phyloP scores from a whole-genome alignment of 1,140 invertebrate genomes.

The Aphelenchoides besseyi region DNA sequence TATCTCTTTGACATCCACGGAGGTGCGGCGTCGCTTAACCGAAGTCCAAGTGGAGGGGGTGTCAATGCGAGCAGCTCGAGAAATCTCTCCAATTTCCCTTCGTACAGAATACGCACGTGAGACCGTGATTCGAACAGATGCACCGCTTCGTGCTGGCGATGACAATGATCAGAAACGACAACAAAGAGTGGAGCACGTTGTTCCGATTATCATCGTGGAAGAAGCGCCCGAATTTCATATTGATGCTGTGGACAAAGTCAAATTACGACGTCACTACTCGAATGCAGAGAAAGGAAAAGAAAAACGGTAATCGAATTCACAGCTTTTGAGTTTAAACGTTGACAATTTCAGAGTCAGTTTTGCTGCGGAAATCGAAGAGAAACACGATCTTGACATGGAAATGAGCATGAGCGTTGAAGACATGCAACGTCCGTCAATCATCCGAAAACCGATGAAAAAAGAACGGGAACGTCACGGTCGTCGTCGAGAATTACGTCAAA shows the following conservation, averaged over 20 bases:
- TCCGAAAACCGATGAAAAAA: constrained; percentile 62
- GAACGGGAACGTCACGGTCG: constrained; percentile 49
- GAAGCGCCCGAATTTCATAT: constrained; percentile 21
- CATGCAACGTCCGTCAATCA: constrained; percentile 45
- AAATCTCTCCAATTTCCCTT: constrained; percentile 37
- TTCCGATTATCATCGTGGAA: not conserved
- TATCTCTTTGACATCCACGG: constrained; percentile 33
- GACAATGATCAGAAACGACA: not conserved
- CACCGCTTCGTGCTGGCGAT: constrained; percentile 15
- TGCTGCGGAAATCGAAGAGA: constrained; percentile 60
- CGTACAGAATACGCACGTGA: constrained; percentile 46
- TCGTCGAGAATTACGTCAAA: constrained; percentile 48
- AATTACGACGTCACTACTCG: constrained; percentile 31
- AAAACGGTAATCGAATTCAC: not conserved
- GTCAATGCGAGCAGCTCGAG: constrained; percentile 34
- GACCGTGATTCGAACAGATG: constrained; percentile 46
- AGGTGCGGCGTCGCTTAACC: constrained; percentile 33
- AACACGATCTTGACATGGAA: constrained; percentile 41
- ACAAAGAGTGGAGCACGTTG: not conserved
- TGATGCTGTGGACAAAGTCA: constrained; percentile 43
- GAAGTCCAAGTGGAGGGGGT: constrained; percentile 52
- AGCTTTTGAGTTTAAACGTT: not conserved
- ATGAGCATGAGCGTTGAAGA: constrained; percentile 44
- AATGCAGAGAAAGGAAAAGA: constrained; percentile 45
- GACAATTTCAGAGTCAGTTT: constrained; percentile 55